Evolutionary conservation across 2,888 invertebrate genomes (phyloP).

Genomic region (Terebella lapidaria): DNA sequence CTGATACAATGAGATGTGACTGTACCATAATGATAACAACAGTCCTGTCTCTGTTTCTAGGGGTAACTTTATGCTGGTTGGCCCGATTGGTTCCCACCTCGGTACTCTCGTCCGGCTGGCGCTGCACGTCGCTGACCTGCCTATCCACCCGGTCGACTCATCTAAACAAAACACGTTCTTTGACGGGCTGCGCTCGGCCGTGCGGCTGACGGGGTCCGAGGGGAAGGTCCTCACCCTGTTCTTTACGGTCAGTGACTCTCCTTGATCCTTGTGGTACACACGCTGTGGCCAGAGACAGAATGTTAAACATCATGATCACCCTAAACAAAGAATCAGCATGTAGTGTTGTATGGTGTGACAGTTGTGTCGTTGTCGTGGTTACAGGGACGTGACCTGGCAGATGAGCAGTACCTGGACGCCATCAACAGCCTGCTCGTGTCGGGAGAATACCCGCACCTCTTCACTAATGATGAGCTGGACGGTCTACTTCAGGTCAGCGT

Average conservation of each 20-base stretch:
- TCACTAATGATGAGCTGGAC: conserved; percentile 53
- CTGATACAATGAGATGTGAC: no score
- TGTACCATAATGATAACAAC: no score
- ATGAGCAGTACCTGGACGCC: conserved; percentile 49
- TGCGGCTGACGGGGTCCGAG: conserved; percentile 50
- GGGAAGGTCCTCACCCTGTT: conserved; percentile 48
- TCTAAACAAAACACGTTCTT: conserved; percentile 50
- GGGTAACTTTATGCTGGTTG: conserved; percentile 50
- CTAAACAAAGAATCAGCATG: no score
- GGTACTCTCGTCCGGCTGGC: conserved; percentile 49
- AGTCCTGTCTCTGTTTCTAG: no score
- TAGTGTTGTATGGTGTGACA: no score
- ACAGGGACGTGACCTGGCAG: conserved; percentile 46
- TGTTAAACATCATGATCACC: no score
- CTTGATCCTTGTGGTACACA: no score
- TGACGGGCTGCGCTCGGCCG: conserved; percentile 52
- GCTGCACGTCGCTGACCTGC: conserved; percentile 50
- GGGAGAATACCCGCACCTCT: conserved; percentile 52
- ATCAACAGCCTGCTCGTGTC: conserved; percentile 51
- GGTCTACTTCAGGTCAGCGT: conserved; percentile 41
- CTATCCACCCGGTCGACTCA: conserved; percentile 46
- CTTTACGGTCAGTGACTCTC: conserved; percentile 40
- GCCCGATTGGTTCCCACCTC: conserved; percentile 50
- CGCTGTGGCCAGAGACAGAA: no score
- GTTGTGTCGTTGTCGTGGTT: no score